Conservation (phyloP, 2,888 invertebrate species). For the Chymomyza amoena region DNA sequence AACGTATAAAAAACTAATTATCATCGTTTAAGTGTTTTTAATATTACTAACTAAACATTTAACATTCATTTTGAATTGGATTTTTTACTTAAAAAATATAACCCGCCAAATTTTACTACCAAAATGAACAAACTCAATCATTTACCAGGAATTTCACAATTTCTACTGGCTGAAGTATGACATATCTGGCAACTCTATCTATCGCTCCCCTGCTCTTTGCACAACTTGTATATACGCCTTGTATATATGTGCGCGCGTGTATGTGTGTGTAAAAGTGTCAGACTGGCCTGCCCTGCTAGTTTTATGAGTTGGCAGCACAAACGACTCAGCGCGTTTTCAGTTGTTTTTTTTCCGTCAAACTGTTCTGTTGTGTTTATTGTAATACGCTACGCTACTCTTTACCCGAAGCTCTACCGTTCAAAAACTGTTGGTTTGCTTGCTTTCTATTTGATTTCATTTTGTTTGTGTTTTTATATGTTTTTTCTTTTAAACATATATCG, state of each 20-base stretch:
- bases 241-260: conserved; percentile 17
- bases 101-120: neutral
- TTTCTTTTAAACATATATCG: conserved; percentile 40
- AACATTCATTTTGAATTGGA: neutral
- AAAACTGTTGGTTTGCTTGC: conserved; percentile 59
- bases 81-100: neutral
- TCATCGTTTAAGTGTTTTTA: no score
- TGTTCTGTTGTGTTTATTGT: conserved; percentile 11
- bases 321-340: conserved; percentile 54
- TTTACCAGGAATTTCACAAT: neutral
- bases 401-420: neutral
- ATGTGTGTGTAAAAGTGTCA: conserved; percentile 26
- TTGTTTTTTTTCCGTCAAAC: conserved; percentile 56
- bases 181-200: conserved; percentile 43
- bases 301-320: conserved; percentile 58
- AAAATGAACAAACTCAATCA: neutral
- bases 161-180: neutral
- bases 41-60: no score
- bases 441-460: conserved; percentile 68
- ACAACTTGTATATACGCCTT: conserved; percentile 8
- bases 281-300: conserved; percentile 50
- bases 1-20: no score
- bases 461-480: conserved; percentile 62
- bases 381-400: neutral
- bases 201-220: conserved; percentile 26